Conservation (phyloP, 2,113 vertebrate genomes). For the Crotalus viridis region DNA sequence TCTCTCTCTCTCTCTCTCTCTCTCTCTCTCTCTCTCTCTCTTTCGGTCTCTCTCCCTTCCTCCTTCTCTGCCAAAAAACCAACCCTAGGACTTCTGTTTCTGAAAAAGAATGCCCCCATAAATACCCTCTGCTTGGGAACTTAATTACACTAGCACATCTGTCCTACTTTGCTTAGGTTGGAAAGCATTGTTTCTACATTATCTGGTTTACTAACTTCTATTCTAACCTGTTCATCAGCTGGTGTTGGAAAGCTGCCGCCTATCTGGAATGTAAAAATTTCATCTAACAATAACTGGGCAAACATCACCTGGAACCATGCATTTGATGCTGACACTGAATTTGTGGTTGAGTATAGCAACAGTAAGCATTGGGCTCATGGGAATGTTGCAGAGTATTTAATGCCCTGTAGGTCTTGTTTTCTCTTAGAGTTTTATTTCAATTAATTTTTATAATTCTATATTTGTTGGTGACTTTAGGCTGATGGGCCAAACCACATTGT, state of each 20-base stretch:
- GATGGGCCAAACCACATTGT: not conserved
- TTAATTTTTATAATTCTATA: not conserved
- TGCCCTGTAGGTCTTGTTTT: slow-evolving; percentile 52
- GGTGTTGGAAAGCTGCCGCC: slow-evolving; percentile 71
- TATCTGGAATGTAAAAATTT: slow-evolving; percentile 96
- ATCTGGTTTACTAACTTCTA: slow-evolving; percentile 72
- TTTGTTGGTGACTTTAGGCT: not conserved
- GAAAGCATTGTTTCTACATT: not conserved
- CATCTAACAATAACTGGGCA: slow-evolving; percentile 95
- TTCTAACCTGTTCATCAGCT: slow-evolving; percentile 84
- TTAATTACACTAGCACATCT: not conserved
- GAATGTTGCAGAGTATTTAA: slow-evolving; percentile 57
- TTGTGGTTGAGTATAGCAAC: slow-evolving; percentile 98
- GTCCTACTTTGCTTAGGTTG: not conserved
- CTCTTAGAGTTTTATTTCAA: slow-evolving; percentile 34
- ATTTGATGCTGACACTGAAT: slow-evolving; percentile 90
- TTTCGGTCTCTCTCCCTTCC: no score
- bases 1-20: not conserved
- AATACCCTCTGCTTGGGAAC: not conserved
- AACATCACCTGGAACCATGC: slow-evolving; percentile 98
- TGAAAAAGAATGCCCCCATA: not conserved
- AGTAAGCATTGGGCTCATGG: slow-evolving; percentile 87
- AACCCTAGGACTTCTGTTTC: not conserved
- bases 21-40: no score
- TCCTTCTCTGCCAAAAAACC: not conserved